These are phyloP conservation scores for Trilocha varians DNA, from an alignment of 2,888 invertebrate species.

Conservation along the genomic window DNA sequence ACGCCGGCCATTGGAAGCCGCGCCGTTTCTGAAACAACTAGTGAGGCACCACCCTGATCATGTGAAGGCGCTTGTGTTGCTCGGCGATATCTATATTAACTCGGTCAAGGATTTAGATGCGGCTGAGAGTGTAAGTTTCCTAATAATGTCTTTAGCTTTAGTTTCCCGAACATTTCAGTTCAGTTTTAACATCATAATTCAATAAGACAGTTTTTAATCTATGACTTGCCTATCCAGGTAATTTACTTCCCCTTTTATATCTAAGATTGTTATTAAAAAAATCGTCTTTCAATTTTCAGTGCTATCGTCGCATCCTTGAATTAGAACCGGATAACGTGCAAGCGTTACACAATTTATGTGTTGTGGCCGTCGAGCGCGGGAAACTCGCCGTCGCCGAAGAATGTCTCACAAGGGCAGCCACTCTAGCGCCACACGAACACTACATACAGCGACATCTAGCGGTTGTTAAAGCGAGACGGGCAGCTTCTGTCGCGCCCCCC, in stretches of 20 bases:
- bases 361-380: slow-evolving; percentile 94
- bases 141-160: too few relatives aligned
- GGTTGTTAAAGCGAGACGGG: slow-evolving; percentile 82
- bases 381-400: slow-evolving; percentile 87
- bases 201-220: too few relatives aligned
- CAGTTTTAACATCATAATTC: too few relatives aligned
- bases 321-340: slow-evolving; percentile 93
- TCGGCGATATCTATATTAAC: slow-evolving; percentile 97
- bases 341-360: slow-evolving; percentile 96
- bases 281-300: slow-evolving; percentile 70
- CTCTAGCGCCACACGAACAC: slow-evolving; percentile 89
- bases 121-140: slow-evolving; percentile 86
- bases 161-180: too few relatives aligned
- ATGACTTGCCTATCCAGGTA: too few relatives aligned
- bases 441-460: slow-evolving; percentile 92
- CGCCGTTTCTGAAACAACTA: slow-evolving; percentile 92
- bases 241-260: too few relatives aligned
- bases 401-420: slow-evolving; percentile 86
- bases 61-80: slow-evolving; percentile 91
- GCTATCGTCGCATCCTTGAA: slow-evolving; percentile 90
- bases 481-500: slow-evolving; percentile 18
- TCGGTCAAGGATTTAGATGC: slow-evolving; percentile 94
- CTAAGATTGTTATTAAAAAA: neutral
- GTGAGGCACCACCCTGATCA: slow-evolving; percentile 94
- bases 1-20: slow-evolving; percentile 90